phyloP scores from a whole-genome alignment of 2,888 invertebrate genomes.

The Dasysyrphus tricinctus region DNA sequence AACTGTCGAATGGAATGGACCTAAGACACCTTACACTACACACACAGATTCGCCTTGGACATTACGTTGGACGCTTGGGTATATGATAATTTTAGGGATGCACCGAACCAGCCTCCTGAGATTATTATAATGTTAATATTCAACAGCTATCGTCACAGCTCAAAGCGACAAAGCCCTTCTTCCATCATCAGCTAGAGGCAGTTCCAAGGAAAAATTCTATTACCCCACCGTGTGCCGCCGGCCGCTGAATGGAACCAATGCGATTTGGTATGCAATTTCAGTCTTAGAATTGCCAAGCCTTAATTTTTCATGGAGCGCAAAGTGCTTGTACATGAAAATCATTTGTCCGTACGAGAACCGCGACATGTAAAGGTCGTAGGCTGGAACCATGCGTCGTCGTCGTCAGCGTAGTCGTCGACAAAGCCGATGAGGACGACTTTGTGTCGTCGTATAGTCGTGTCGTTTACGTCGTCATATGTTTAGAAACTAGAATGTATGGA shows the following conservation, averaged over 20 bases:
- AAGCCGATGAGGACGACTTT: constrained; percentile 2
- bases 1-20: constrained; percentile 48
- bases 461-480: constrained; percentile 33
- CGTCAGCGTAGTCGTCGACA: neutral
- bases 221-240: constrained; percentile 10
- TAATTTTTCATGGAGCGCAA: constrained; percentile 46
- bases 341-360: constrained; percentile 55
- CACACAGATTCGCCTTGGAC: constrained; percentile 41
- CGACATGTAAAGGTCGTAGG: constrained; percentile 68
- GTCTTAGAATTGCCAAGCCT: constrained; percentile 56
- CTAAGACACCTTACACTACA: constrained; percentile 40
- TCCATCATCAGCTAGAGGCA: constrained; percentile 4
- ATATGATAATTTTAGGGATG: constrained; percentile 52
- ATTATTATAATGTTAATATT: constrained; percentile 66
- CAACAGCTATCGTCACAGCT: constrained; percentile 30
- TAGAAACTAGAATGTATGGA: constrained; percentile 62
- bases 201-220: constrained; percentile 36
- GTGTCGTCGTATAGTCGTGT: neutral
- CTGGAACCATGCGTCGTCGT: constrained; percentile 31
- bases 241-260: constrained; percentile 29
- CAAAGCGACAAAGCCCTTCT: constrained; percentile 40
- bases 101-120: constrained; percentile 37
- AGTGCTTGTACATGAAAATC: constrained; percentile 70
- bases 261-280: constrained; percentile 65
- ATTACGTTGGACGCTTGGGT: constrained; percentile 26